A percentile compares a stretch with the other conserved stretches of the same genome.
These are phyloP conservation scores for Eriocheir sinensis DNA, from an alignment of 1,140 invertebrate genomes.

Conservation along the genomic window DNA sequence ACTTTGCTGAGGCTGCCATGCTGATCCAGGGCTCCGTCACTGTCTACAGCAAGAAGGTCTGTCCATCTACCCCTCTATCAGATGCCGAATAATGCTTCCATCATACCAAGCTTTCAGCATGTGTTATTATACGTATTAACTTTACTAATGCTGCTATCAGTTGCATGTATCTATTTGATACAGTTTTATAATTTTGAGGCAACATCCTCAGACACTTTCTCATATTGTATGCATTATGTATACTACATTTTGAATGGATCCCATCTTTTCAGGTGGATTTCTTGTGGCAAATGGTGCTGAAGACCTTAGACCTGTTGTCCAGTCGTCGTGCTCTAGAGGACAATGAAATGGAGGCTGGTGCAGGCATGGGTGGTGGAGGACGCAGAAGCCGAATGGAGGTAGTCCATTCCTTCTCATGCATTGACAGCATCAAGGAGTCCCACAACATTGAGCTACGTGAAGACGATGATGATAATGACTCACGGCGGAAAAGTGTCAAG, in stretches of 20 bases:
- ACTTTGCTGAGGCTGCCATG: slow-evolving; percentile 84
- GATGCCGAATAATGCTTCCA: too few species aligned
- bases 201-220: not conserved
- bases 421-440: slow-evolving; percentile 56
- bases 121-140: too few species aligned
- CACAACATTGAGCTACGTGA: slow-evolving; percentile 71
- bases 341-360: not conserved
- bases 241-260: too few species aligned
- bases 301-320: slow-evolving; percentile 81
- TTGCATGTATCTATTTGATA: too few species aligned
- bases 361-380: slow-evolving; percentile 36
- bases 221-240: not conserved
- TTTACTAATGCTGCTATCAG: too few species aligned
- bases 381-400: slow-evolving; percentile 31
- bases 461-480: slow-evolving; percentile 67
- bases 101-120: too few species aligned
- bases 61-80: too few species aligned
- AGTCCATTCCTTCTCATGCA: slow-evolving; percentile 51
- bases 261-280: slow-evolving; percentile 80
- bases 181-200: not conserved
- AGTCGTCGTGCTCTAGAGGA: slow-evolving; percentile 72
- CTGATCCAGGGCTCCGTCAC: slow-evolving; percentile 83
- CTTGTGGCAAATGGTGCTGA: slow-evolving; percentile 82
- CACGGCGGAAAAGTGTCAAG: slow-evolving; percentile 57
- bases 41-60: slow-evolving; percentile 84